Evolutionary conservation across 2,888 invertebrate genomes (phyloP).

Genomic region (Scaptomyza polygonia): DNA sequence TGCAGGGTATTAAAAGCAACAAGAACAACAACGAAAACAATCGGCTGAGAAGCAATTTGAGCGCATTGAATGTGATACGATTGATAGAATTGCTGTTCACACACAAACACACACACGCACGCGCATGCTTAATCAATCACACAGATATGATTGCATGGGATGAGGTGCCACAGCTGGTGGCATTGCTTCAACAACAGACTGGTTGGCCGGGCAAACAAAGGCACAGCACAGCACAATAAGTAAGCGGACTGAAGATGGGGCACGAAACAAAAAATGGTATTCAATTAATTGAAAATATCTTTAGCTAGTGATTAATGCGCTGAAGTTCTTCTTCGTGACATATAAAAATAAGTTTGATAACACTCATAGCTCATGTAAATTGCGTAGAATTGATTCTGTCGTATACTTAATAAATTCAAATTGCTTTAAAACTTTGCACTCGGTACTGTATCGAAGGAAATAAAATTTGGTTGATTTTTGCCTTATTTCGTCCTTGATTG

Average conservation of each 20-base stretch:
- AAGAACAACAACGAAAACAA: slow-evolving; percentile 4
- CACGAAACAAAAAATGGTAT: not conserved
- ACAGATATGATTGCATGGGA: slow-evolving; percentile 11
- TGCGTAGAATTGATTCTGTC: no score
- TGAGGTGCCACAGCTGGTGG: slow-evolving; percentile 40
- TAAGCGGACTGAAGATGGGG: slow-evolving; percentile 5
- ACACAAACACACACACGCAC: slow-evolving; percentile 16
- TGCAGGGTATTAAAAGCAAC: not conserved
- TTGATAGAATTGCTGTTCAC: slow-evolving; percentile 53
- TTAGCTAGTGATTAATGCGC: not conserved
- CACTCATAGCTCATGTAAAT: not conserved
- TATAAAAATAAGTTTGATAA: not conserved
- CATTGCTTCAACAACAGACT: slow-evolving; percentile 49
- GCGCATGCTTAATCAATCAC: slow-evolving; percentile 7
- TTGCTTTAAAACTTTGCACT: no score
- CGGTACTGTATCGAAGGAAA: no score
- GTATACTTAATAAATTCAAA: no score
- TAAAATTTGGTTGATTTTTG: no score
- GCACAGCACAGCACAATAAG: slow-evolving; percentile 6
- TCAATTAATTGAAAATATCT: slow-evolving; percentile 8
- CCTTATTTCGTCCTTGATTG: no score
- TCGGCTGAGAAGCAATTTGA: slow-evolving; percentile 46
- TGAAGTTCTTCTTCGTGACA: not conserved
- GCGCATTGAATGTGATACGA: slow-evolving; percentile 59
- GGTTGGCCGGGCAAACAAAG: slow-evolving; percentile 35